Evolutionary conservation across 2,888 invertebrate species (phyloP).

Genomic region (Drosophila paranaensis): DNA sequence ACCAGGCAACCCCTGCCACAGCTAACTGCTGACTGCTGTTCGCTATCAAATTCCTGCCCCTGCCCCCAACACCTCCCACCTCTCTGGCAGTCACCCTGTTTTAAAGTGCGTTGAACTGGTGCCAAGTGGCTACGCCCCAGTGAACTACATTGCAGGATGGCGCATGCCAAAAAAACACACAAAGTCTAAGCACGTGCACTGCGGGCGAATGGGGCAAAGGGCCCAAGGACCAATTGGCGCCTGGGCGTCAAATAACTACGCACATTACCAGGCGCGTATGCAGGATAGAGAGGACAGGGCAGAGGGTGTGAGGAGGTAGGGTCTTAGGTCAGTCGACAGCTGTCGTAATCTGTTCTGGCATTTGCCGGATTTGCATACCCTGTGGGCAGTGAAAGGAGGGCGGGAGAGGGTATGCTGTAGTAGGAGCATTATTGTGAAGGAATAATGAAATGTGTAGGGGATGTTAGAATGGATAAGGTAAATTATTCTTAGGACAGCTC

Average conservation of each 20-base stretch:
- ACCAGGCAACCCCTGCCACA: conserved; percentile 19
- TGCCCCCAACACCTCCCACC: too few species aligned
- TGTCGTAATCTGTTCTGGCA: conserved; percentile 53
- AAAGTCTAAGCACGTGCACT: conserved; percentile 65
- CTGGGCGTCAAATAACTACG: conserved; percentile 53
- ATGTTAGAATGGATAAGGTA: too few species aligned
- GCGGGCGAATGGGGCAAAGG: conserved; percentile 7
- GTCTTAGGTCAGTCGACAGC: conserved; percentile 47
- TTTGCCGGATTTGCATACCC: conserved; percentile 29
- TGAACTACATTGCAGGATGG: conserved; percentile 67
- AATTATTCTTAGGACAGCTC: too few species aligned
- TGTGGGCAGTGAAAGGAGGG: neutral
- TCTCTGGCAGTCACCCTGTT: conserved; percentile 26
- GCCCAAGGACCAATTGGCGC: conserved; percentile 56
- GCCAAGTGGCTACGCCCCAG: conserved; percentile 75
- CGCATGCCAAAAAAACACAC: conserved; percentile 60
- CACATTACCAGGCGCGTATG: conserved; percentile 34
- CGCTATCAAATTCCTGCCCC: neutral
- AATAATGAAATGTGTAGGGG: too few species aligned
- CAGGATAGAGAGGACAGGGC: neutral
- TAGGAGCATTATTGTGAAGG: too few species aligned
- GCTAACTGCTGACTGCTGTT: conserved; percentile 1
- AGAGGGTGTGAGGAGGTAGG: neutral
- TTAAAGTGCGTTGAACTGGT: conserved; percentile 74
- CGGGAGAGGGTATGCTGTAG: neutral